Percentiles rank a stretch among this genome's conserved stretches.
Conservation (phyloP, 2,113 vertebrate species). For the Ictalurus furcatus region DNA sequence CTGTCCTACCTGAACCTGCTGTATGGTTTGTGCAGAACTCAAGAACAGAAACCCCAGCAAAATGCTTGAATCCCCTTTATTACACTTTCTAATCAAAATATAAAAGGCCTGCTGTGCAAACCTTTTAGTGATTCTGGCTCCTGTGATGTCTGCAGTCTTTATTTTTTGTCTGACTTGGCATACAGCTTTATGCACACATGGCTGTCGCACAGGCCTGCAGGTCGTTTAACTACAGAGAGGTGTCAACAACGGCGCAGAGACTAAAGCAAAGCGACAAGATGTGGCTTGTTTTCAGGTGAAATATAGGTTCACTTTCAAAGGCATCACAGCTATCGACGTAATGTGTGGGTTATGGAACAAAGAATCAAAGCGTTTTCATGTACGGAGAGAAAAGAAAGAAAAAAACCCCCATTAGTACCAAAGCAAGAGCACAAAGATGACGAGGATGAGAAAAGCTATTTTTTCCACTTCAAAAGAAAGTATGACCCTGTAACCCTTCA, state of each 20-base stretch:
- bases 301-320: slow-evolving; percentile 42
- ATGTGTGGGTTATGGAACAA: slow-evolving; percentile 45
- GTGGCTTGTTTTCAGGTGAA: slow-evolving; percentile 34
- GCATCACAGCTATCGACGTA: slow-evolving; percentile 15
- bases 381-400: not conserved
- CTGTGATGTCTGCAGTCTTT: not conserved
- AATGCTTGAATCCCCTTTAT: not conserved
- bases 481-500: not conserved
- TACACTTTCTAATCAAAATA: not conserved
- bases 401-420: slow-evolving; percentile 13
- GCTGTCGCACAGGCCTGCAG: not conserved
- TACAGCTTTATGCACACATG: not conserved
- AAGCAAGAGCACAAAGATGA: slow-evolving; percentile 44
- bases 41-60: not conserved
- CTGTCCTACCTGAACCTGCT: not conserved
- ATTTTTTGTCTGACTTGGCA: not conserved
- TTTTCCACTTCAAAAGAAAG: slow-evolving; percentile 46
- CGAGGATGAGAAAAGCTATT: slow-evolving; percentile 33
- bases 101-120: not conserved
- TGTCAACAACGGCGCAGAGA: slow-evolving; percentile 24
- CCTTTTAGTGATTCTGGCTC: not conserved
- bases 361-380: slow-evolving; percentile 49
- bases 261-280: slow-evolving; percentile 39
- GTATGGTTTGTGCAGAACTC: not conserved
- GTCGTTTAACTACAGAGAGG: slow-evolving; percentile 27